Percentiles rank a stretch among this genome's conserved stretches.
These are phyloP conservation scores for Phaenicophaeus curvirostris DNA, from an alignment of 2,797 vertebrate species.

Conservation along the genomic window DNA sequence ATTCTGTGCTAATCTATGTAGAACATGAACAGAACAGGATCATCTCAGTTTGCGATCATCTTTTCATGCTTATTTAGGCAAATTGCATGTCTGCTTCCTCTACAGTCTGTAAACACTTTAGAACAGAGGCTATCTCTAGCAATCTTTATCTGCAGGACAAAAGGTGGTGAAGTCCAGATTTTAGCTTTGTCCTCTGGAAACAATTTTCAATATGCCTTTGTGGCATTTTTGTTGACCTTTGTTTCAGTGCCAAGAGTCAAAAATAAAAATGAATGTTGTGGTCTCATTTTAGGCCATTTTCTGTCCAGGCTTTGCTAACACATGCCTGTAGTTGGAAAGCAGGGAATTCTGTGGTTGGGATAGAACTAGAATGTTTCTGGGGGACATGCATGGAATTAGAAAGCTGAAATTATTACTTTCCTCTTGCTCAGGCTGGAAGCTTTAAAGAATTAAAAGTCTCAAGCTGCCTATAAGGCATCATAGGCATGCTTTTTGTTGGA, in stretches of 20 bases:
- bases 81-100: not conserved
- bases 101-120: not conserved
- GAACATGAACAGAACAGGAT: not conserved
- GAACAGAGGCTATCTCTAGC: not conserved
- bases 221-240: not conserved
- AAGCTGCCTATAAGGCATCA: not conserved
- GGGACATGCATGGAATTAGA: not conserved
- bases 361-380: not conserved
- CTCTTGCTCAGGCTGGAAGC: not conserved
- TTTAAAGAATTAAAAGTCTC: not conserved
- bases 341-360: not conserved
- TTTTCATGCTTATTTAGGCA: not conserved
- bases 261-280: not conserved
- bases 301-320: not conserved
- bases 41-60: not conserved
- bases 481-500: not conserved
- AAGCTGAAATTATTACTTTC: not conserved
- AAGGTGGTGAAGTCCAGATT: not conserved
- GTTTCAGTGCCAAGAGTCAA: not conserved
- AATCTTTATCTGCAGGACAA: not conserved
- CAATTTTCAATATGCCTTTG: not conserved
- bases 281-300: not conserved
- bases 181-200: constrained; percentile 2
- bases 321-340: not conserved
- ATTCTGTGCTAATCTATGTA: not conserved